Evolutionary conservation across 1,140 invertebrate species (phyloP).

Genomic region (Heliconius eleuchia): DNA sequence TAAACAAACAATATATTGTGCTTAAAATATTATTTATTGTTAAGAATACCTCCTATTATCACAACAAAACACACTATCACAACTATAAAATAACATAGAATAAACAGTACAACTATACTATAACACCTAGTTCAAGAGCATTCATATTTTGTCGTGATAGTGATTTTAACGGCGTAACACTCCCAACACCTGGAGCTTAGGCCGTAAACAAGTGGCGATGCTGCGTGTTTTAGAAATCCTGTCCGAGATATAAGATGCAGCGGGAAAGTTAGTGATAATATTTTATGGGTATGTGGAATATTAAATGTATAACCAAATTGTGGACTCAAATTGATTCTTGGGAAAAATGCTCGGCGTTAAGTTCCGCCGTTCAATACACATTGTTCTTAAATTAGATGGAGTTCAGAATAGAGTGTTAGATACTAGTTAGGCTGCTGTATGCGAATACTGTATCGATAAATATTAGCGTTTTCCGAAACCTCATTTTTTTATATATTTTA

Average conservation of each 20-base stretch:
- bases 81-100: neutral
- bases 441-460: too few relatives aligned
- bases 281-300: neutral
- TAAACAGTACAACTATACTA: slow-evolving; percentile 1
- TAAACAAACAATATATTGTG: too few relatives aligned
- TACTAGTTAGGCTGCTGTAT: too few relatives aligned
- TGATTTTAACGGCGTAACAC: slow-evolving; percentile 37
- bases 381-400: too few relatives aligned
- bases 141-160: slow-evolving; percentile 36
- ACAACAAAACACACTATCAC: neutral
- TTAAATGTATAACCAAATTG: too few relatives aligned
- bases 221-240: slow-evolving; percentile 38
- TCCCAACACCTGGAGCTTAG: slow-evolving; percentile 44
- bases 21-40: neutral
- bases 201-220: slow-evolving; percentile 45
- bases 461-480: too few relatives aligned
- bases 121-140: neutral
- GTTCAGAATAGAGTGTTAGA: too few relatives aligned
- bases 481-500: too few relatives aligned
- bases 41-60: neutral
- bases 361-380: too few relatives aligned
- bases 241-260: slow-evolving; percentile 32
- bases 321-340: too few relatives aligned
- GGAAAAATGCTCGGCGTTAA: too few relatives aligned
- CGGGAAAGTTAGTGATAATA: slow-evolving; percentile 5